These are phyloP conservation scores for Anisognathus igniventris DNA, from an alignment of 2,797 vertebrate species.

Conservation along the genomic window DNA sequence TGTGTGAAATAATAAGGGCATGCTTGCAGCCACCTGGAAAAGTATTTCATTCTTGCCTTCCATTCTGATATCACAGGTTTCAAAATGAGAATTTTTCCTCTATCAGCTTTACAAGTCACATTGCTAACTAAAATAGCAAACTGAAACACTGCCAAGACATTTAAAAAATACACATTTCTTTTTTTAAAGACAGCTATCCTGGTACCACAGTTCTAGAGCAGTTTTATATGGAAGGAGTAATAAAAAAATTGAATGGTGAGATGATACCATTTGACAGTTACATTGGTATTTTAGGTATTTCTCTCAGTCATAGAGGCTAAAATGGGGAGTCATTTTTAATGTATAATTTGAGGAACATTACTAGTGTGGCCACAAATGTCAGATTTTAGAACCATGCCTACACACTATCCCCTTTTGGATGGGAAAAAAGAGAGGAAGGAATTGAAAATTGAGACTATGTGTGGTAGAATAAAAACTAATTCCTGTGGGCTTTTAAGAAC, in stretches of 20 bases:
- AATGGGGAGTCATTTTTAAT: neutral
- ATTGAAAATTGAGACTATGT: neutral
- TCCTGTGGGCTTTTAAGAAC: neutral
- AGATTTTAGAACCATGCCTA: neutral
- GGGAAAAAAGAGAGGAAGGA: neutral
- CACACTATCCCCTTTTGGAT: neutral
- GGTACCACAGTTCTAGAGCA: neutral
- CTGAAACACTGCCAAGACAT: neutral
- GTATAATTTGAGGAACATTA: neutral
- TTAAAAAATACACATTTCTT: neutral
- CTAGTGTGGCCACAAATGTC: neutral
- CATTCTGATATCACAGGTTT: constrained; percentile 5
- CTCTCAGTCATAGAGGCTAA: neutral
- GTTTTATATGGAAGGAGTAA: neutral
- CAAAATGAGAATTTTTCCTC: constrained; percentile 28
- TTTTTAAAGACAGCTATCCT: neutral
- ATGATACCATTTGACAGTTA: neutral
- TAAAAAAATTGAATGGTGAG: neutral
- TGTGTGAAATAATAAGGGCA: neutral
- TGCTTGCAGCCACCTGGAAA: neutral
- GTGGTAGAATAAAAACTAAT: neutral
- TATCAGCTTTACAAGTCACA: neutral
- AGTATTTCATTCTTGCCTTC: neutral
- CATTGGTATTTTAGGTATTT: neutral
- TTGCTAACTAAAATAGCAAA: neutral